Evolutionary conservation across 2,888 invertebrate species (phyloP).

Genomic region (Chymomyza caudatula): DNA sequence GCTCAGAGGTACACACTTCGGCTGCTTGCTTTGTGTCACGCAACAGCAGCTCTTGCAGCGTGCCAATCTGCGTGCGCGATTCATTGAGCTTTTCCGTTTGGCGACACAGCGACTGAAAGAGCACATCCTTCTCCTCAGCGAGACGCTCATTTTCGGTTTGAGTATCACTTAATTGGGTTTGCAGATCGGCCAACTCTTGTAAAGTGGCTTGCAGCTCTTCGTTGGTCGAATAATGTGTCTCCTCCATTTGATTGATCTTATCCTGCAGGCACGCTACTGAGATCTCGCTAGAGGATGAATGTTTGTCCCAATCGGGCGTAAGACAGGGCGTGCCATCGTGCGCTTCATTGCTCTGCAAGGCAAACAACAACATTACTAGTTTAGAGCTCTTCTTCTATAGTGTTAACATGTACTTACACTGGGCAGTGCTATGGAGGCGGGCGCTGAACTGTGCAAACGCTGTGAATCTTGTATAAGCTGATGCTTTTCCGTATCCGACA

Average conservation of each 20-base stretch:
- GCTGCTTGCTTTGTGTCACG: slow-evolving; percentile 83
- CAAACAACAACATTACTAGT: not conserved
- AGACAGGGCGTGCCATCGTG: slow-evolving; percentile 82
- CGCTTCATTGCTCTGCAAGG: slow-evolving; percentile 44
- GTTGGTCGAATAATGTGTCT: slow-evolving; percentile 85
- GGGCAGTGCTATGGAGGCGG: slow-evolving; percentile 82
- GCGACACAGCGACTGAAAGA: slow-evolving; percentile 92
- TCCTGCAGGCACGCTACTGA: slow-evolving; percentile 96
- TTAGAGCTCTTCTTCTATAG: not conserved
- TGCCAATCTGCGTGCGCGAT: slow-evolving; percentile 88
- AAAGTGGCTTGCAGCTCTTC: slow-evolving; percentile 96
- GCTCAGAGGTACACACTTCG: slow-evolving; percentile 84
- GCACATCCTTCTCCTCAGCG: slow-evolving; percentile 91
- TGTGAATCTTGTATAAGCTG: slow-evolving; percentile 86
- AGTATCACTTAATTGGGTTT: slow-evolving; percentile 90
- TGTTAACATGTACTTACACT: slow-evolving; percentile 67
- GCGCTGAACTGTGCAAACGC: slow-evolving; percentile 87
- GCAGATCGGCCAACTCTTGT: slow-evolving; percentile 93
- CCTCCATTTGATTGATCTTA: slow-evolving; percentile 84
- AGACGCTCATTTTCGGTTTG: slow-evolving; percentile 92
- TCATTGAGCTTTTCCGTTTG: slow-evolving; percentile 96
- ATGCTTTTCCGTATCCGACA: slow-evolving; percentile 90
- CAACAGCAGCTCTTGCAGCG: slow-evolving; percentile 87
- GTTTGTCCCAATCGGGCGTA: slow-evolving; percentile 94
- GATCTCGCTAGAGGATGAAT: slow-evolving; percentile 93